These are phyloP conservation scores for Liparis tanakae DNA, from an alignment of 2,797 vertebrate species.

Conservation along the genomic window DNA sequence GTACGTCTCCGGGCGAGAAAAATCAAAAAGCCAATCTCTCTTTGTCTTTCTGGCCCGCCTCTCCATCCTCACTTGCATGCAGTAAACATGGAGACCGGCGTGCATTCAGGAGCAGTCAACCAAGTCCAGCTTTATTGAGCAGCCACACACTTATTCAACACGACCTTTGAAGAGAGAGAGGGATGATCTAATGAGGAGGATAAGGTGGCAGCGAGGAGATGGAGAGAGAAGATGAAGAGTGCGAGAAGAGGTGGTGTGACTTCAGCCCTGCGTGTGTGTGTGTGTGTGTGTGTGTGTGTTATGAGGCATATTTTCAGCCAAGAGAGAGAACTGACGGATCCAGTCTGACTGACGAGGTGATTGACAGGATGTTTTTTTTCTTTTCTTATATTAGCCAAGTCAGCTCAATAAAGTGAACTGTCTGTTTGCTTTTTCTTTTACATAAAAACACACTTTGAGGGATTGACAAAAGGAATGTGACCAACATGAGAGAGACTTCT, in stretches of 20 bases:
- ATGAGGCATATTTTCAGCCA: not conserved
- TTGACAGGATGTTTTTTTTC: not conserved
- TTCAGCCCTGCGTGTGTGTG: constrained; percentile 10
- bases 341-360: not conserved
- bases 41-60: constrained; percentile 21
- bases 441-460: not conserved
- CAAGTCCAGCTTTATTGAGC: constrained; percentile 56
- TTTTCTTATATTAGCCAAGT: not conserved
- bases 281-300: constrained; percentile 5
- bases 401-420: not conserved
- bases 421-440: not conserved
- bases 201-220: constrained; percentile 50
- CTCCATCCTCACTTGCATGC: not conserved
- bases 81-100: constrained; percentile 26
- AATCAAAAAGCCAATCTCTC: constrained; percentile 58
- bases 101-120: constrained; percentile 33
- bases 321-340: not conserved
- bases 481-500: not conserved
- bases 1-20: constrained; percentile 37
- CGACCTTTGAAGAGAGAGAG: constrained; percentile 65
- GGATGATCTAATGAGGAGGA: constrained; percentile 69
- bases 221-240: constrained; percentile 50
- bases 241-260: constrained; percentile 39
- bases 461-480: constrained; percentile 1
- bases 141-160: constrained; percentile 43